Evolutionary conservation across 2,797 vertebrate genomes (phyloP), one percentile per base, ranked within the genome.

Genomic region (Etheostoma perlongum): DNA sequence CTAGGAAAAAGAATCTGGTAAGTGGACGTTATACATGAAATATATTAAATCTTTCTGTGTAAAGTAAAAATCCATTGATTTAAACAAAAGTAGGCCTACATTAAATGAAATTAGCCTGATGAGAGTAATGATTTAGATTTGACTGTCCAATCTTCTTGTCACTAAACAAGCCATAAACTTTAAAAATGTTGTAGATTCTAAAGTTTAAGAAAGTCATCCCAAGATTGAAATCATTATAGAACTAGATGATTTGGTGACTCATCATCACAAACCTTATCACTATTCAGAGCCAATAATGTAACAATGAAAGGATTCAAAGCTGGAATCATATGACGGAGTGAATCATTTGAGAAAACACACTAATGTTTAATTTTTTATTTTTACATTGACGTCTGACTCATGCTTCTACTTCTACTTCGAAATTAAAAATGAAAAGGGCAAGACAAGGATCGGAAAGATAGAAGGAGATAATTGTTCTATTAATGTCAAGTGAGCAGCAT

Each of bases 381-480:
- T 88, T 89, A 91, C 91, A 92, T 67, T 30, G 1, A 47, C 36
- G 4, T 84, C 71, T 91, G 87, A 92, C 81, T 90, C 80, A 85
- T 81, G 47, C 30, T 30, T 30, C 30, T 30, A 5, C 21, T 54
- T 72, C 36, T 27, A 10, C 66, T 64, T 6, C 33, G 27, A 75
- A 79, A 79, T 58, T 47, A 68, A 59, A 76, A 33, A 30, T 11
- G 5, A 52, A 40, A 40, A 30, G 49, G 4, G 11, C n/a, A 51
- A 79, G 19, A 74, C 14, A 47, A 64, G 18, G 25, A 62, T 62
- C 11, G 59, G 23, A 54, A 33, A 54, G 30, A 11, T 40, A 40
- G 3, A 40, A 40, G 36, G 36, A 40, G 10, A 79, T 40, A 6
- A 21, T 23, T 52, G 53, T 19, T 62, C 21, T 25, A 60, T 49